Evolutionary conservation across 2,888 invertebrate species (phyloP), one percentile per base, ranked within the genome.

Genomic region (Ischnus inquisitorius): DNA sequence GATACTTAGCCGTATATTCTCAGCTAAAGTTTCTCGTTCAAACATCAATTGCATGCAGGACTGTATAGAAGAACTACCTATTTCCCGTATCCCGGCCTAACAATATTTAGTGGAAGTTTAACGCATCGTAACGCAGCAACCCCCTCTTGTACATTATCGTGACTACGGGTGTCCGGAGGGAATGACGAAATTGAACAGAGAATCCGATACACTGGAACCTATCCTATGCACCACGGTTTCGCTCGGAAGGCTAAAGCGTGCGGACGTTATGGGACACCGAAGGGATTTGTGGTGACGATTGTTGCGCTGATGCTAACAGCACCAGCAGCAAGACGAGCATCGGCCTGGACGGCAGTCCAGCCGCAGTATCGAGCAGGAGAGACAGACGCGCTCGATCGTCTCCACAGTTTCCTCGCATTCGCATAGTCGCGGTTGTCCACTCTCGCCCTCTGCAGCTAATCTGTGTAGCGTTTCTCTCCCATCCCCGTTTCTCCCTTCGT

Each of bases 381-480:
- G 46, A 43, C 64, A 74, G 71, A 72, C 43, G 41, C 75, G 77
- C 84, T 77, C 79, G 81, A 79, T 76, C 84, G 81, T 76, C 82
- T 67, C 85, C 54, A 57, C 54, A 74, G 81, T 68, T 46, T 79
- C 68, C 60, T 77, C 80, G 81, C 57, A 84, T 84, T 84, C 84
- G 67, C 84, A 81, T 79, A 84, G 83, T 83, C 79, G 87, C 48
- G 84, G 87, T 84, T 87, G 80, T 79, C 79, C 77, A 75, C 84
- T 79, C 83, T 62, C 72, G 69, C 48, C 82, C 71, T 74, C 79
- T 77, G 71, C 57, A 39, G 68, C 65, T 77, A 82, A 78, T 82
- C 72, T 75, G 83, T 54, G 71, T 78, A 64, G 71, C 65, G 72
- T 77, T 74, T 75, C 79, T 81, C 77, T 77, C 77, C 81, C 68